Conservation (phyloP, 2,797 vertebrate species). For the Balearica regulorum region DNA sequence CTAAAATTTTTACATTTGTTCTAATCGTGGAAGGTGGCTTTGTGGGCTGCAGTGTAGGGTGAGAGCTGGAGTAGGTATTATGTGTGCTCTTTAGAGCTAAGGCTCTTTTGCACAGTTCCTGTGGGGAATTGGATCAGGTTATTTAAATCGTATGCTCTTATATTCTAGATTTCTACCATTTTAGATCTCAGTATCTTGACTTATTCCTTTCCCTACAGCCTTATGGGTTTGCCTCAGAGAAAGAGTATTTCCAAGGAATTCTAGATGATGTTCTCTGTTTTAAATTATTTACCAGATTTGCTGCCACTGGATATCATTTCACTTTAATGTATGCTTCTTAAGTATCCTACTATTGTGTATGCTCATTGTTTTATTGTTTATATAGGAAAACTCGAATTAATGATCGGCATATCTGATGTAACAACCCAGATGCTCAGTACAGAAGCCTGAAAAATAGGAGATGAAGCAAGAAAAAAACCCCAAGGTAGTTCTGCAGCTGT, state of each 20-base stretch:
- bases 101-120: neutral
- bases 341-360: neutral
- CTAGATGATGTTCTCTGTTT: neutral
- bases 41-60: neutral
- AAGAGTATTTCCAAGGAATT: neutral
- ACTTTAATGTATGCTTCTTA: neutral
- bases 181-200: neutral
- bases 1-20: neutral
- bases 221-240: neutral
- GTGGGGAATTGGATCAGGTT: neutral
- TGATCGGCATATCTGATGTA: neutral
- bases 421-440: neutral
- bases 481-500: neutral
- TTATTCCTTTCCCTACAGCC: neutral
- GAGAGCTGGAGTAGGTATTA: neutral
- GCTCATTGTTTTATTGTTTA: neutral
- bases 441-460: neutral
- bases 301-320: neutral
- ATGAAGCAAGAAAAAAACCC: neutral
- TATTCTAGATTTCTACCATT: neutral
- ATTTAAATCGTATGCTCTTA: neutral
- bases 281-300: neutral
- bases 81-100: neutral
- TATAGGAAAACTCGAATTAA: neutral
- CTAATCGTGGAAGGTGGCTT: neutral